phyloP scores from a whole-genome alignment of 2,888 invertebrate species.

The Dolichopus griseipennis region DNA sequence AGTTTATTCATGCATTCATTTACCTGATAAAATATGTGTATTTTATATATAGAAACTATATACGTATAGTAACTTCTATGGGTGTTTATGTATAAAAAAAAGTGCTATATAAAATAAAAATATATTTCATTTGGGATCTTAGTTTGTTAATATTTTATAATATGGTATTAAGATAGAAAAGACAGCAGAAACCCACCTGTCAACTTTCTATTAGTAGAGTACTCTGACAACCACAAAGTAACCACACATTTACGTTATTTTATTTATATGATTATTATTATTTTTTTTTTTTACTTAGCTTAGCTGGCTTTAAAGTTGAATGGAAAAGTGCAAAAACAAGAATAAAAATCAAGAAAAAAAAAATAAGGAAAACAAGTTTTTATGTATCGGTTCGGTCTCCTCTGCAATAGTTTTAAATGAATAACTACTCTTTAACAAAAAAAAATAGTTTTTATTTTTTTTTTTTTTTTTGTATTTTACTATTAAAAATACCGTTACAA shows the following conservation, averaged over 20 bases:
- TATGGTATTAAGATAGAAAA: neutral
- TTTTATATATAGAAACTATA: neutral
- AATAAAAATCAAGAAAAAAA: neutral
- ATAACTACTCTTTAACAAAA: neutral
- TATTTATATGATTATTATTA: neutral
- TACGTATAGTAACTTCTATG: neutral
- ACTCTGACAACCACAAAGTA: neutral
- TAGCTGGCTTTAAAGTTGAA: neutral
- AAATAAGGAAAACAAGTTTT: neutral
- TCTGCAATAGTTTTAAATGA: neutral
- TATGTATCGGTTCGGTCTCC: neutral
- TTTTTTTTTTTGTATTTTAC: neutral
- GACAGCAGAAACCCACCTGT: constrained; percentile 19
- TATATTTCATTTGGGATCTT: neutral
- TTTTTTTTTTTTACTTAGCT: neutral
- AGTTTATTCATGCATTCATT: neutral
- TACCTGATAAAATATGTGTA: neutral
- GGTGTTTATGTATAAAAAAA: too few relatives aligned
- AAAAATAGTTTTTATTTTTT: neutral
- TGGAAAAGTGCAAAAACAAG: neutral
- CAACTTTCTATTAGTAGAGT: constrained; percentile 18
- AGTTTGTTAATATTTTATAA: neutral
- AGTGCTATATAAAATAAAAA: too few relatives aligned
- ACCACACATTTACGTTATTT: neutral
- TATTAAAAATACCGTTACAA: constrained; percentile 3